phyloP scores from a whole-genome alignment of 2,113 vertebrate genomes.

The Microcebus ravelobensis region DNA sequence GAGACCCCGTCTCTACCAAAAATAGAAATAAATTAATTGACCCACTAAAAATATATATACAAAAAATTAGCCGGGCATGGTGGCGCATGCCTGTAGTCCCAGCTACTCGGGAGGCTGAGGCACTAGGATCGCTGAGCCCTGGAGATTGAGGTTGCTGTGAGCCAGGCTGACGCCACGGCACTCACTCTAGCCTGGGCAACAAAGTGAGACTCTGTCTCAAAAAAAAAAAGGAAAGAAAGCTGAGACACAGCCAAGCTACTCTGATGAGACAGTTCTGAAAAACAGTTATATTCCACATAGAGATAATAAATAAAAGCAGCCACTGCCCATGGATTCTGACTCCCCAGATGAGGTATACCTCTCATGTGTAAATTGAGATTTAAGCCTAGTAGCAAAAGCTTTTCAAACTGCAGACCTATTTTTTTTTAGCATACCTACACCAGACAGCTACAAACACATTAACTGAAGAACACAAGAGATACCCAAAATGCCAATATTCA shows the following conservation, averaged over 20 bases:
- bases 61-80: no score
- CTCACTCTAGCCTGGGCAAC: no score
- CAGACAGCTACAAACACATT: neutral
- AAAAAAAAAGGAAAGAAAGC: no score
- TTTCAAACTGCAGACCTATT: neutral
- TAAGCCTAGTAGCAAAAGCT: neutral
- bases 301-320: neutral
- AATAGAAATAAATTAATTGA: no score
- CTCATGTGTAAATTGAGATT: neutral
- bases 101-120: no score
- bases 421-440: neutral
- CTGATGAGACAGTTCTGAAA: neutral
- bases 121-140: no score
- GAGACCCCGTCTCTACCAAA: no score
- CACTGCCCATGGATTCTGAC: neutral
- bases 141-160: no score
- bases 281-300: neutral
- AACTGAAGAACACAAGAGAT: neutral
- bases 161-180: no score
- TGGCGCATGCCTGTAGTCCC: no score
- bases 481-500: slow-evolving; percentile 24
- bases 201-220: no score
- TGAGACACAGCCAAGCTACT: neutral
- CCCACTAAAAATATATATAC: no score
- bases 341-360: neutral